Conservation (phyloP, 2,113 vertebrate genomes). For the Notarius quadriscutis region DNA sequence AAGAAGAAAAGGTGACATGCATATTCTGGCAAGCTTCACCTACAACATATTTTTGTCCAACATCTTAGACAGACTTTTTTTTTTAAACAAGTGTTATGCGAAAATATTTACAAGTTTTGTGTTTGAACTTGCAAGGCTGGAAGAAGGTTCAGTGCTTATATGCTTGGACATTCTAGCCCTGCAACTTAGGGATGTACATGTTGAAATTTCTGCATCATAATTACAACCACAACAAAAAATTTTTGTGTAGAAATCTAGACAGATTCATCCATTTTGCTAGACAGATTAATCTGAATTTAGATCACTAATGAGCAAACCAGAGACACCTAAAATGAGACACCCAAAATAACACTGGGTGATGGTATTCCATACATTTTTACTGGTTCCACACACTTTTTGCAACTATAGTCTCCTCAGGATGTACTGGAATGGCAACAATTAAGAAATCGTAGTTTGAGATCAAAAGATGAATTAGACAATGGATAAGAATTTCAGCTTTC, state of each 20-base stretch:
- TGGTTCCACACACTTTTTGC: neutral
- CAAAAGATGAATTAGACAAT: neutral
- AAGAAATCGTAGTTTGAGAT: neutral
- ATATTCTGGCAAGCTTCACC: neutral
- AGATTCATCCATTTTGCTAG: neutral
- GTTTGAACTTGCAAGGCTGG: neutral
- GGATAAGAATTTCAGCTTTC: neutral
- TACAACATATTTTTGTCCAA: neutral
- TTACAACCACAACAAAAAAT: neutral
- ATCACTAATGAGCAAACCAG: neutral
- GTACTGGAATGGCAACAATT: neutral
- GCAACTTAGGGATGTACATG: neutral
- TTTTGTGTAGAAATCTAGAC: no score
- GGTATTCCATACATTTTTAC: neutral
- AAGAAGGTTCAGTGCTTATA: neutral
- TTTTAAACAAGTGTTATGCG: neutral
- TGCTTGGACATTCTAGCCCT: neutral
- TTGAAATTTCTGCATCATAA: neutral
- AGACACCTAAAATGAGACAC: neutral
- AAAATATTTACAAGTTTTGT: neutral
- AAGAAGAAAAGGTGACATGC: neutral
- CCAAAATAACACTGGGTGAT: neutral
- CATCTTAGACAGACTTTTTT: neutral
- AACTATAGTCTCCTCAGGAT: neutral
- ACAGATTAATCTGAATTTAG: neutral